Conservation (phyloP, 2,888 invertebrate genomes). For the Dendrolimus pini region DNA sequence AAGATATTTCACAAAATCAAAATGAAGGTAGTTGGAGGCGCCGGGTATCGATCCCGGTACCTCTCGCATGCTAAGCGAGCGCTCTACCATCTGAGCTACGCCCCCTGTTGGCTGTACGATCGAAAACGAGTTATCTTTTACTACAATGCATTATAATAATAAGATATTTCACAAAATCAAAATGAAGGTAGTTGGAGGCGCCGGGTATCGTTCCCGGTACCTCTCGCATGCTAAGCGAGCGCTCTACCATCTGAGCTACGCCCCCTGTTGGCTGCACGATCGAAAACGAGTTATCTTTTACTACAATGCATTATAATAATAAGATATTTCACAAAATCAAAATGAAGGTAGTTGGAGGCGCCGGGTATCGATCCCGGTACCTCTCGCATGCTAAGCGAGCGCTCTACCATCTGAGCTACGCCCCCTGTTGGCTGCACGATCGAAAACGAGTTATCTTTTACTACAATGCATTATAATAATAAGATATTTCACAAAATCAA, state of each 20-base stretch:
- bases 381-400: constrained; percentile 77
- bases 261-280: constrained; percentile 35
- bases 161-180: neutral
- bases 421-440: constrained; percentile 35
- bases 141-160: neutral
- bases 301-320: neutral
- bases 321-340: neutral
- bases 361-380: constrained; percentile 77
- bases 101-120: constrained; percentile 35
- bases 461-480: neutral
- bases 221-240: constrained; percentile 77
- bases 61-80: constrained; percentile 77
- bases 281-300: neutral
- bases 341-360: constrained; percentile 51
- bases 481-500: neutral
- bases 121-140: neutral
- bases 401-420: constrained; percentile 78
- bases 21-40: constrained; percentile 51
- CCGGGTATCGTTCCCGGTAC: constrained; percentile 77
- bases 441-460: neutral
- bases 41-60: constrained; percentile 77
- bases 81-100: constrained; percentile 78
- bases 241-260: constrained; percentile 78
- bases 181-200: constrained; percentile 51
- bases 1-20: neutral